Evolutionary conservation across 2,113 vertebrate species (phyloP), one percentile per base, ranked within the genome.

Genomic region (Helogale parvula): DNA sequence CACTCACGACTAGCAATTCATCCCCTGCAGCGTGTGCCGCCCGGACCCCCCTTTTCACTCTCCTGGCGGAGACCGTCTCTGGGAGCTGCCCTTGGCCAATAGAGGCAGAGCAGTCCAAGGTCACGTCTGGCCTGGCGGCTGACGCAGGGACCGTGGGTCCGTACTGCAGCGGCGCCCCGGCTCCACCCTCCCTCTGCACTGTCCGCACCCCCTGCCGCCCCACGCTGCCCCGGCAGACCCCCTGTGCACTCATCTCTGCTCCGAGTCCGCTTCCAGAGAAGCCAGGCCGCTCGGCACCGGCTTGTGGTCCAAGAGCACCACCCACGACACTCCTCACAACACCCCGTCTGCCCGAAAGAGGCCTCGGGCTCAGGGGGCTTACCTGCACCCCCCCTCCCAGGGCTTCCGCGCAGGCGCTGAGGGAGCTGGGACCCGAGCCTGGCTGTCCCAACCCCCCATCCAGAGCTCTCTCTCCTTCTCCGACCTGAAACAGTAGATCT

Each of bases 301-400:
- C 31, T n/a, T 7, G 6, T 9, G 11, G n/a, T 9, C 16, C 16
- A 63, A 66, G 71, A 54, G 25, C 54, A 82, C 54, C 47, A 3
- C 68, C 7, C 41, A 0, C 0, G 8, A 29, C 7, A 35, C 13
- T 35, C 41, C 63, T 12, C 76, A 52, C 50, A 23, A 27, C 2
- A 1, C 33, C 45, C 77, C 15, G 1, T 9, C 50, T 11, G 4
- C 5, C 1, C 6, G 60, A 3, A 38, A 15, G 17, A 63, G 41
- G 29, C 1, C 35, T 15, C 0, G 0, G 33, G 38, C 50, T 89
- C 86, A 60, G 47, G 29, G 41, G 5, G 17, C 31, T 12, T 35
- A 15, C 8, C 2, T 4, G 8, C 17, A 6, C 2, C 0, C 41
- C 15, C 54, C 16, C 2, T 0, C 41, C 15, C 54, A 12, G 0